Base-by-base conservation (phyloP, 2,797 vertebrate genomes). In the Gymnoscopelus braueri region DNA sequence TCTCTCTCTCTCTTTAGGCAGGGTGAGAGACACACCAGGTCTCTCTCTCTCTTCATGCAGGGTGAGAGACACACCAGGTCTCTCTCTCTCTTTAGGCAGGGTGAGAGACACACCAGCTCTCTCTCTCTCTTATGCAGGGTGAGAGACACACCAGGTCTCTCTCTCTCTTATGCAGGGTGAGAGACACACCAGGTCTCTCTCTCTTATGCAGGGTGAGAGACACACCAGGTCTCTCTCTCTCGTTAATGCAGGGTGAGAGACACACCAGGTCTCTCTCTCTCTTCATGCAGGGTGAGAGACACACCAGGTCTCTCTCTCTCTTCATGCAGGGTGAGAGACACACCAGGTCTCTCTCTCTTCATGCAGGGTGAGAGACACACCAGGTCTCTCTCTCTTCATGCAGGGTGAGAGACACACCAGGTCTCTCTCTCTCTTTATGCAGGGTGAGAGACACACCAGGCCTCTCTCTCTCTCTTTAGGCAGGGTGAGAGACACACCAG, bases 181-280 rank as follows among this genome's bases (percentile, higher is more conserved):
- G 71, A 71, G 83, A 89, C 85, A 80, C 87, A 93, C 94, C 94
- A 95, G 94, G 89, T 93, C 91, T n/a, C n/a, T n/a, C n/a, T n/a
- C n/a, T n/a, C n/a, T n/a, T n/a, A 87, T 84, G 79, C 84, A 71
- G 19, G 82, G 5, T 81, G 61, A 67, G 71, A 71, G 83, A 89
- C 85, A 80, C 87, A 93, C 94, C 94, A 95, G 94, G 89, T 93
- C 91, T n/a, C n/a, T n/a, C n/a, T n/a, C n/a, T n/a, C n/a, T n/a
- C n/a, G n/a, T n/a, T n/a, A n/a, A 87, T 84, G 79, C 84, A 71
- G 19, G 82, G 5, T 81, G 61, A 67, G 71, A 71, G 83, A 89
- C 85, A 80, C 87, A 93, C 94, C 94, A 95, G 94, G n/a, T n/a
- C n/a, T n/a, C n/a, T n/a, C n/a, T n/a, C n/a, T n/a, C n/a, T n/a